Evolutionary conservation across 35 echinoderm and acorn worm species (phyloP).

Genomic region (Hemicentrotus pulcherrimus): DNA sequence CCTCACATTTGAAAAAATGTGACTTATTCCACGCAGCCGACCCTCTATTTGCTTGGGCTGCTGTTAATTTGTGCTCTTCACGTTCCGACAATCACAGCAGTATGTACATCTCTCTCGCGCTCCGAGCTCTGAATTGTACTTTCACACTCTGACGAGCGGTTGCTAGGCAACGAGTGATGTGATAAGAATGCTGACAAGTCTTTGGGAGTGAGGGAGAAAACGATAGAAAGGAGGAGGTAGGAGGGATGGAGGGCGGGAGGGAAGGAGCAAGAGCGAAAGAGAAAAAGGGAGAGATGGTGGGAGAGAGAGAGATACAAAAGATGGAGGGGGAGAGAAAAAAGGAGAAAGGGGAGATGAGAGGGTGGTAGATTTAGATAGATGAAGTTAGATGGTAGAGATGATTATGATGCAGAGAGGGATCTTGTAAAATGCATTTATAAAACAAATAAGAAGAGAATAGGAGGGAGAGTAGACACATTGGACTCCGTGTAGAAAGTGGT

Average conservation of each 20-base stretch:
- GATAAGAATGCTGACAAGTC: conserved; percentile 31
- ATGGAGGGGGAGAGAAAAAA: neutral
- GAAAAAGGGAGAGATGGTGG: neutral
- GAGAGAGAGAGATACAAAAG: neutral
- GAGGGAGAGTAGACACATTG: too few species aligned
- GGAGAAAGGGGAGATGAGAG: neutral
- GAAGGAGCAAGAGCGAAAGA: neutral
- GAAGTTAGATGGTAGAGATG: too few species aligned
- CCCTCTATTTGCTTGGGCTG: neutral
- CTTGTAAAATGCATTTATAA: too few species aligned
- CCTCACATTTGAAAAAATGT: neutral
- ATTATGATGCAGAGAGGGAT: too few species aligned
- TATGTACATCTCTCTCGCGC: neutral
- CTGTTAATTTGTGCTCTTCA: conserved; percentile 28
- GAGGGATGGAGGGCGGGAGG: neutral
- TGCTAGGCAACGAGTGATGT: conserved; percentile 28
- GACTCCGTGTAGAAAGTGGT: too few species aligned
- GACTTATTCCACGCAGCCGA: neutral
- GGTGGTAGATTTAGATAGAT: too few species aligned
- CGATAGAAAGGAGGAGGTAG: neutral
- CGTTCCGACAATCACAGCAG: conserved; percentile 36
- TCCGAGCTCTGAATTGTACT: conserved; percentile 29
- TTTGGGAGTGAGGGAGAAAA: neutral
- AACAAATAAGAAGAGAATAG: too few species aligned
- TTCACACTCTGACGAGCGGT: conserved; percentile 23